A percentile compares a stretch with the other conserved stretches of the same genome.
Evolutionary conservation across 1,140 invertebrate genomes (phyloP).

Genomic region (Laodelphax striatellus): DNA sequence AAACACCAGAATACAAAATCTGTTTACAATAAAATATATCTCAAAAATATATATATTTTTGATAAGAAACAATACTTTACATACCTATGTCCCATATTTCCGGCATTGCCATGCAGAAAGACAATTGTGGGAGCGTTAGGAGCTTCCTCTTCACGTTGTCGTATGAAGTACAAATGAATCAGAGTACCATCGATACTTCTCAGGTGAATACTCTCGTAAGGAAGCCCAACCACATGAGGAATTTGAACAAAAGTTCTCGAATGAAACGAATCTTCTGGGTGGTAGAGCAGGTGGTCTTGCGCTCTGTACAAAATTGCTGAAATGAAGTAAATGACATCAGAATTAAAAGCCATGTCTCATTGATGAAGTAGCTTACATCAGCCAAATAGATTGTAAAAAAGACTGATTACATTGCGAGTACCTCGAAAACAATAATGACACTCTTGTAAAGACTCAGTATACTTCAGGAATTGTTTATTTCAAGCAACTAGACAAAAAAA

Average conservation of each 20-base stretch:
- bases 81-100: slow-evolving; percentile 87
- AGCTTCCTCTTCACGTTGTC: slow-evolving; percentile 54
- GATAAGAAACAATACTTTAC: no score
- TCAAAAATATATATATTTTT: no score
- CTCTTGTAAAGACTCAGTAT: no score
- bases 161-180: slow-evolving; percentile 78
- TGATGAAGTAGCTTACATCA: no score
- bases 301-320: slow-evolving; percentile 69
- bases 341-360: no score
- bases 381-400: no score
- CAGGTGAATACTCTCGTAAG: slow-evolving; percentile 71
- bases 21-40: no score
- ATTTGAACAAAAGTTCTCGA: slow-evolving; percentile 75
- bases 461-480: no score
- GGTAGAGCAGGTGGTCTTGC: slow-evolving; percentile 77
- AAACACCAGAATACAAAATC: no score
- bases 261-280: slow-evolving; percentile 77
- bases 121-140: slow-evolving; percentile 60
- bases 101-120: slow-evolving; percentile 92
- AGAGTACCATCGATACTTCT: slow-evolving; percentile 65
- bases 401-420: no score
- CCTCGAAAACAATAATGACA: no score
- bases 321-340: slow-evolving; percentile 24
- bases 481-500: no score
- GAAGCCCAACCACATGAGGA: slow-evolving; percentile 69